A percentile compares a stretch with the other conserved stretches of the same genome.
phyloP scores from a whole-genome alignment of 2,113 vertebrate species.

The Strigops habroptila region DNA sequence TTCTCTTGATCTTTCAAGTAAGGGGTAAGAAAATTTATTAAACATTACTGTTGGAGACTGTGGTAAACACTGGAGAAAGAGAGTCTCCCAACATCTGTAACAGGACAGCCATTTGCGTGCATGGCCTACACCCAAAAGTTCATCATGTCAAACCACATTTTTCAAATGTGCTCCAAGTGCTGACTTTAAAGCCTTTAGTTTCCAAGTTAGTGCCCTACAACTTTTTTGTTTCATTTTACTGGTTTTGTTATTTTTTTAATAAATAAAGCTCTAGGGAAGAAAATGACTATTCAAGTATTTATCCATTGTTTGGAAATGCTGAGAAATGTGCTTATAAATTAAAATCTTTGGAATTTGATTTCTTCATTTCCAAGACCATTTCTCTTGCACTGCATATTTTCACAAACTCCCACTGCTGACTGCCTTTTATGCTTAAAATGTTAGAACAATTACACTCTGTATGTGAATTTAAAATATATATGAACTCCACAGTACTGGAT shows the following conservation, averaged over 20 bases:
- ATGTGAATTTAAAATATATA: not conserved
- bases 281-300: not conserved
- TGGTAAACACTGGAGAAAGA: not conserved
- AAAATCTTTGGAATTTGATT: slow-evolving; percentile 15
- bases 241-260: not conserved
- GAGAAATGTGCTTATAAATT: slow-evolving; percentile 39
- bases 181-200: slow-evolving; percentile 37
- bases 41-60: not conserved
- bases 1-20: not conserved
- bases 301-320: slow-evolving; percentile 32
- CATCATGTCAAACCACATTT: slow-evolving; percentile 40
- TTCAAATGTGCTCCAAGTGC: slow-evolving; percentile 29
- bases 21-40: slow-evolving; percentile 24
- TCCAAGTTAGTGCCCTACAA: not conserved
- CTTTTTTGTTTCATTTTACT: not conserved
- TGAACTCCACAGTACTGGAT: not conserved
- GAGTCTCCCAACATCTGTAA: not conserved
- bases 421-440: slow-evolving; percentile 10
- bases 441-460: not conserved
- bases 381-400: not conserved
- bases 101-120: not conserved
- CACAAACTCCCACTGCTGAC: slow-evolving; percentile 5
- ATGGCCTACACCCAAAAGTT: slow-evolving; percentile 10
- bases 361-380: slow-evolving; percentile 34
- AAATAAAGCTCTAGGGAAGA: not conserved